Percentiles rank a stretch among this genome's conserved stretches.
Conservation (phyloP, 2,113 vertebrate species). For the Dinomys branickii region DNA sequence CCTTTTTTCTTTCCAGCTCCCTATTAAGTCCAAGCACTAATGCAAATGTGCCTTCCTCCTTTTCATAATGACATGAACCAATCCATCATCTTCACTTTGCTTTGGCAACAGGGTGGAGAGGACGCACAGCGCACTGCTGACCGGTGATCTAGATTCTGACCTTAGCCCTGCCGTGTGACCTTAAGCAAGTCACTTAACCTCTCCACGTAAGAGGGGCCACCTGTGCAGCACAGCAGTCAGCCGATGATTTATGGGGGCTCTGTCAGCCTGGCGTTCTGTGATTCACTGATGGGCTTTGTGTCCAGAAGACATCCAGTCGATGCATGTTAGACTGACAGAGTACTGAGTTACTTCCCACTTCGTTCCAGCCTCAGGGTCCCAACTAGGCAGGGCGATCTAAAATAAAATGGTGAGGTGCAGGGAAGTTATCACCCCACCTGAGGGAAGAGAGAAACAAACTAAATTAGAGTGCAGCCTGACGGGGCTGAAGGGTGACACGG, state of each 20-base stretch:
- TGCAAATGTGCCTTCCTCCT: neutral
- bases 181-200: constrained; percentile 53
- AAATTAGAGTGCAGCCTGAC: rapidly evolving
- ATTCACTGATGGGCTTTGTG: neutral
- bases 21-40: neutral
- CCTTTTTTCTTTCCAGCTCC: neutral
- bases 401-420: neutral
- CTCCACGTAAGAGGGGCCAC: neutral
- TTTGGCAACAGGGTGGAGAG: neutral
- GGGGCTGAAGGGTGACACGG: neutral
- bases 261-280: neutral
- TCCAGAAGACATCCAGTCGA: neutral
- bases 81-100: neutral
- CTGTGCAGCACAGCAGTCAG: neutral
- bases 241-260: constrained; percentile 25
- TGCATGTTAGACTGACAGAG: neutral
- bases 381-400: neutral
- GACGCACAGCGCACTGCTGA: neutral
- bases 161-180: constrained; percentile 21
- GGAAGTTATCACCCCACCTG: neutral
- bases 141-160: neutral
- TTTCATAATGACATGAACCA: neutral
- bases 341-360: neutral
- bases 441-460: neutral
- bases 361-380: neutral